Percentiles rank a stretch among this genome's conserved stretches.
These are phyloP conservation scores for Dendrocopos noguchii DNA, from an alignment of 2,113 vertebrate genomes.

Conservation along the genomic window DNA sequence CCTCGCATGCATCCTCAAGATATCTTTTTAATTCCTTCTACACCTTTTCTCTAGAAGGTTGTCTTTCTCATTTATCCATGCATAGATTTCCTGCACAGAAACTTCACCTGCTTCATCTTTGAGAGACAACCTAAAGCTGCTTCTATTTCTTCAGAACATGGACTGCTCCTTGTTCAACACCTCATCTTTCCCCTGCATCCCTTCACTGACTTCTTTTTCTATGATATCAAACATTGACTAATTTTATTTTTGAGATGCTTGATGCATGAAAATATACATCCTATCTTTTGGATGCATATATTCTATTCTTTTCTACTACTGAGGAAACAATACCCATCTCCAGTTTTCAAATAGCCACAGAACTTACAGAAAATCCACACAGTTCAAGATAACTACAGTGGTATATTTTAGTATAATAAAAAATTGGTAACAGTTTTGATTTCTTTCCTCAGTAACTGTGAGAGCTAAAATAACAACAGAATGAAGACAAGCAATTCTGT, in stretches of 20 bases:
- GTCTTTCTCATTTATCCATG: background rate
- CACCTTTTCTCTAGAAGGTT: background rate
- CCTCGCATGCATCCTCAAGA: background rate
- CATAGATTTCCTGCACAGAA: background rate
- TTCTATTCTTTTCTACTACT: background rate
- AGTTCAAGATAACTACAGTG: background rate
- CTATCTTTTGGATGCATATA: too few species aligned
- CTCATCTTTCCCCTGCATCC: background rate
- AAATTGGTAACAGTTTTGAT: background rate
- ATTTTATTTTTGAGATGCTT: background rate
- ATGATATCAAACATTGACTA: background rate
- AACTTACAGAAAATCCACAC: background rate
- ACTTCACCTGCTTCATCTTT: background rate
- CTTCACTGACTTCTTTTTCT: background rate
- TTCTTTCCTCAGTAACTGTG: background rate
- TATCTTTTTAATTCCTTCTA: background rate
- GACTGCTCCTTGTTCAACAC: background rate
- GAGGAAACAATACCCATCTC: background rate
- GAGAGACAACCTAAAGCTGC: background rate
- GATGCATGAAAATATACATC: background rate
- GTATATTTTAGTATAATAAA: background rate
- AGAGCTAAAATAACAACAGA: slow-evolving; percentile 1
- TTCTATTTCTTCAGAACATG: background rate
- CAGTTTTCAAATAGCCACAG: background rate
- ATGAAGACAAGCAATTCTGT: background rate